A percentile compares a stretch with the other conserved stretches of the same genome.
phyloP scores from a whole-genome alignment of 2,888 invertebrate species.

The Pollenia labialis region DNA sequence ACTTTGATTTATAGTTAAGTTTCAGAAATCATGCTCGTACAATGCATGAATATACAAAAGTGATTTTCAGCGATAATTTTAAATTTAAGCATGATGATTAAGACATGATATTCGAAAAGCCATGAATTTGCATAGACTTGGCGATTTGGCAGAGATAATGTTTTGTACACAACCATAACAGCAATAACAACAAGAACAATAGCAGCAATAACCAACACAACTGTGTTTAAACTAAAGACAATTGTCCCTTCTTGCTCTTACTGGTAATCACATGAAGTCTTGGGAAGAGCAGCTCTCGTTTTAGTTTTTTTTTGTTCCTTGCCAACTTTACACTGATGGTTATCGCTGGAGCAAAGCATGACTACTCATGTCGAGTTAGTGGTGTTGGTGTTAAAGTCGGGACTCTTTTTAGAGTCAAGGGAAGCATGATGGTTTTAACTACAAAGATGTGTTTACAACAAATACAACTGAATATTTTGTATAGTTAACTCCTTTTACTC shows the following conservation, averaged over 20 bases:
- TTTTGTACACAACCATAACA: slow-evolving; percentile 20
- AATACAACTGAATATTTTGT: slow-evolving; percentile 24
- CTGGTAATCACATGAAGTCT: slow-evolving; percentile 18
- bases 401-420: slow-evolving; percentile 64
- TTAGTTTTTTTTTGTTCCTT: slow-evolving; percentile 35
- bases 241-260: slow-evolving; percentile 49
- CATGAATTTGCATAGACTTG: slow-evolving; percentile 66
- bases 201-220: not conserved
- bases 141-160: slow-evolving; percentile 61
- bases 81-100: slow-evolving; percentile 59
- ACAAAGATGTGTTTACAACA: slow-evolving; percentile 21
- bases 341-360: slow-evolving; percentile 73
- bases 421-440: slow-evolving; percentile 23
- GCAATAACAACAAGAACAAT: slow-evolving; percentile 4
- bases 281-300: slow-evolving; percentile 39
- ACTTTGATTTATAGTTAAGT: slow-evolving; percentile 47
- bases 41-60: slow-evolving; percentile 33
- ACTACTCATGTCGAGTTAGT: slow-evolving; percentile 71
- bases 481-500: slow-evolving; percentile 21
- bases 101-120: slow-evolving; percentile 57
- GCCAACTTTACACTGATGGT: slow-evolving; percentile 72
- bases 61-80: slow-evolving; percentile 67
- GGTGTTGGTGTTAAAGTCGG: slow-evolving; percentile 72
- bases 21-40: slow-evolving; percentile 44
- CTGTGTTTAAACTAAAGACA: slow-evolving; percentile 11